Base-by-base conservation (phyloP, 1,140 invertebrate genomes). In the Megathymus violae region DNA sequence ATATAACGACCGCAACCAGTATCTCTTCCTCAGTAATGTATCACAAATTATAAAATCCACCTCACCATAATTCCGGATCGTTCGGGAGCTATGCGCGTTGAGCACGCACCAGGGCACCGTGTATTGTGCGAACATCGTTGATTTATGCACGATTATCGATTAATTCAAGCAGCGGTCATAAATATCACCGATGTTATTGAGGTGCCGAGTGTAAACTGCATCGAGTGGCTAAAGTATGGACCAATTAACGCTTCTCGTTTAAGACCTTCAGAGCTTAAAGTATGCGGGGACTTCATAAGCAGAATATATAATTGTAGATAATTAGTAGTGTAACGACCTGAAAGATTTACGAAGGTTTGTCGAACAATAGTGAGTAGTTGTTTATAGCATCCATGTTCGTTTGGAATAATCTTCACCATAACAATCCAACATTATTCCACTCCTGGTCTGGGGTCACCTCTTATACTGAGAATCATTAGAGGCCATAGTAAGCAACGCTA, bases 121-220 rank as follows among this genome's bases (percentile, higher is more conserved):
- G 25, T 40, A 16, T 58, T 46, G 52, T 17, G 15, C 43, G 54
- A 36, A 46, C 54, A 59, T 25, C 17, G 1, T 47, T 59, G 54
- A 59, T 85, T 90, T 90, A 90, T 87, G 71, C 75, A 86, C 86
- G 88, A 90, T 90, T 90, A 90, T 82, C 88, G 88, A 90, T 90
- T 90, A 90, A 90, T 90, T 89, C 88, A 90, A 89, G 86, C 85
- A 88, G 88, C 83, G 78, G 69, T 84, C 81, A 82, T 87, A 86
- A 84, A 73, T 89, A 87, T 83, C 77, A 76, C 76, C 76, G 74
- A 76, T 71, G 82, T 81, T 84, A 85, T 81, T 81, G 75, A 84
- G 70, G 74, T 71, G 59, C 64, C 60, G 67, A 65, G 63, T 78
- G 74, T 65, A 74, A 66, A 58, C 14, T 16, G 54, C 54, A 19